Conservation (phyloP, 2,888 invertebrate species). For the Platycnemis pennipes region DNA sequence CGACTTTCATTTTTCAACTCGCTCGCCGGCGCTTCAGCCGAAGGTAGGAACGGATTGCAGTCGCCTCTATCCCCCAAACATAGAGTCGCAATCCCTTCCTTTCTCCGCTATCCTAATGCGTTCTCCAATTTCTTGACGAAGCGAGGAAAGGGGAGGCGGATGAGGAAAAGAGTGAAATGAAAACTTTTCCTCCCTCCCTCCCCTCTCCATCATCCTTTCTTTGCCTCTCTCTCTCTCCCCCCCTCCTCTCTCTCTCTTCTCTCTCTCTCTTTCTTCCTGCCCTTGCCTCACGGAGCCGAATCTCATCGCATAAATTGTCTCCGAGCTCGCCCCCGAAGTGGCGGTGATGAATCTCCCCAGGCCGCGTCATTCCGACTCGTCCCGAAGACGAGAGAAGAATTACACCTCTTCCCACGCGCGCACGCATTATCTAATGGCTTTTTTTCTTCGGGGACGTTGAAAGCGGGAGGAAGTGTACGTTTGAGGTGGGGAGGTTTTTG, state of each 20-base stretch:
- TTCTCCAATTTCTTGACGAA: too few relatives aligned
- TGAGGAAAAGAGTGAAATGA: too few relatives aligned
- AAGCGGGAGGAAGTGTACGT: not conserved
- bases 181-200: too few relatives aligned
- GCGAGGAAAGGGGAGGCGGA: too few relatives aligned
- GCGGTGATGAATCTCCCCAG: not conserved
- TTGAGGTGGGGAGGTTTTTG: not conserved
- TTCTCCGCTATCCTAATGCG: too few relatives aligned
- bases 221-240: not conserved
- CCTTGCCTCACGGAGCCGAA: not conserved
- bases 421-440: slow-evolving; percentile 2
- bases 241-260: not conserved
- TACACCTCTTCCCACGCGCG: not conserved
- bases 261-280: not conserved
- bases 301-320: slow-evolving; percentile 18
- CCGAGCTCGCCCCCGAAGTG: not conserved
- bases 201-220: not conserved
- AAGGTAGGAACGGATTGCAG: too few relatives aligned
- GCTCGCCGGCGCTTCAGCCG: too few relatives aligned
- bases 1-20: too few relatives aligned
- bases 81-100: too few relatives aligned
- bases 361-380: not conserved
- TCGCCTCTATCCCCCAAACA: too few relatives aligned
- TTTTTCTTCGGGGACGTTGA: not conserved
- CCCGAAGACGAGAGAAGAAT: not conserved